A percentile compares a stretch with the other conserved stretches of the same genome.
Conservation (phyloP, 2,797 vertebrate genomes). For the Rhinichthys osculus region DNA sequence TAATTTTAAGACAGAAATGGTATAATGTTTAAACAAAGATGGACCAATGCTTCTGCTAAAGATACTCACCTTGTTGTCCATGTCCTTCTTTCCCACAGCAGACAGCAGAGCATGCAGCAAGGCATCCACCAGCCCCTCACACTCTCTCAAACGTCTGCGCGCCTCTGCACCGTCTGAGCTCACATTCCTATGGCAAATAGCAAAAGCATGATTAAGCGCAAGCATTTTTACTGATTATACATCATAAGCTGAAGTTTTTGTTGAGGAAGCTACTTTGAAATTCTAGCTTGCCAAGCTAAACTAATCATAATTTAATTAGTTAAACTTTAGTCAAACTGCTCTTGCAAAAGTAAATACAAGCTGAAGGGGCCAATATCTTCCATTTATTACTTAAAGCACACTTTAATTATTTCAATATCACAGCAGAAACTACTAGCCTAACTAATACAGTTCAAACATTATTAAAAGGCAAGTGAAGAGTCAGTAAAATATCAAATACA, state of each 20-base stretch:
- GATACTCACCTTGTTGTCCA: conserved; percentile 92
- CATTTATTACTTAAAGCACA: too few species aligned
- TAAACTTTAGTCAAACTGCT: neutral
- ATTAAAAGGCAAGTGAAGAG: too few species aligned
- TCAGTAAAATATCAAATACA: too few species aligned
- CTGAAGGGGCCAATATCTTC: neutral
- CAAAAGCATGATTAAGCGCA: conserved; percentile 8
- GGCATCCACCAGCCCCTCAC: conserved; percentile 94
- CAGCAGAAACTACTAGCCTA: too few species aligned
- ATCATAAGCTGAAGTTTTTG: neutral
- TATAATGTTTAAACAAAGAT: neutral
- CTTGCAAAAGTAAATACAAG: neutral
- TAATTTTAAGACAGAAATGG: neutral
- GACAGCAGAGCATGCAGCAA: conserved; percentile 94
- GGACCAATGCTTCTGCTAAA: neutral
- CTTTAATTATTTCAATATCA: too few species aligned
- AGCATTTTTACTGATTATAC: conserved; percentile 1
- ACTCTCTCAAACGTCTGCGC: conserved; percentile 91
- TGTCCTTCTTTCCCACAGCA: conserved; percentile 96
- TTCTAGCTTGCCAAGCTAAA: neutral
- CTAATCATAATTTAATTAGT: neutral
- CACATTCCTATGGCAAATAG: conserved; percentile 84
- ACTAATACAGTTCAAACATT: too few species aligned
- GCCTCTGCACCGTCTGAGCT: conserved; percentile 97
- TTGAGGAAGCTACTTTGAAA: conserved; percentile 21